phyloP scores from a whole-genome alignment of 2,113 vertebrate genomes.

The Stigmatopora argus region DNA sequence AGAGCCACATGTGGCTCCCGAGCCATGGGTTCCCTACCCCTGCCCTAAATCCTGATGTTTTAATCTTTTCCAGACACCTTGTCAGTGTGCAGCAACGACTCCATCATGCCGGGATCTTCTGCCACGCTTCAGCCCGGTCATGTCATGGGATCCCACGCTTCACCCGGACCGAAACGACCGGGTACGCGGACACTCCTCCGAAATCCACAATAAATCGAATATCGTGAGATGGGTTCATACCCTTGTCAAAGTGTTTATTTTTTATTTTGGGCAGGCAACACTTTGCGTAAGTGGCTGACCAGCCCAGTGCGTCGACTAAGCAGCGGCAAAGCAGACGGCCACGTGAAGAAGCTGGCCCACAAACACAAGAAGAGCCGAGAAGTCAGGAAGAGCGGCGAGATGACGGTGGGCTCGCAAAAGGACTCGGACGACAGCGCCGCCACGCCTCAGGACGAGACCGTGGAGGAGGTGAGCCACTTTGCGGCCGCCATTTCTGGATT shows the following conservation, averaged over 20 bases:
- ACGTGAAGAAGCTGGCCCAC: slow-evolving; percentile 93
- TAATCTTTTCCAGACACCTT: slow-evolving; percentile 77
- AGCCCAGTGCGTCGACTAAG: slow-evolving; percentile 94
- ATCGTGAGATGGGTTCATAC: not conserved
- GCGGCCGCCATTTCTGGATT: too few relatives aligned
- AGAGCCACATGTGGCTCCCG: too few relatives aligned
- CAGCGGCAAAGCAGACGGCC: slow-evolving; percentile 93
- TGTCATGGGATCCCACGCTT: slow-evolving; percentile 85
- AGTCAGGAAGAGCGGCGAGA: slow-evolving; percentile 86
- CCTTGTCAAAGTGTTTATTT: not conserved
- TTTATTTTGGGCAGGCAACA: slow-evolving; percentile 73
- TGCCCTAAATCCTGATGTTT: not conserved
- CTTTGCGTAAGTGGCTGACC: slow-evolving; percentile 94
- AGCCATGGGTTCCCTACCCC: too few relatives aligned
- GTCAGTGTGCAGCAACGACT: slow-evolving; percentile 93
- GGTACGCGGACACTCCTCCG: slow-evolving; percentile 49
- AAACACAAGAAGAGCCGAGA: slow-evolving; percentile 97
- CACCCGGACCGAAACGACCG: slow-evolving; percentile 92
- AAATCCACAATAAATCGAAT: not conserved
- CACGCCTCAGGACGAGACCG: slow-evolving; percentile 92
- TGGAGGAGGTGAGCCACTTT: slow-evolving; percentile 80
- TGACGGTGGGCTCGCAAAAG: slow-evolving; percentile 81
- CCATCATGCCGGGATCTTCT: slow-evolving; percentile 87
- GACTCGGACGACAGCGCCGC: slow-evolving; percentile 95
- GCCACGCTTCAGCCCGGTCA: slow-evolving; percentile 87